These are phyloP conservation scores for Poecilia picta DNA, from an alignment of 2,797 vertebrate species.

Conservation along the genomic window DNA sequence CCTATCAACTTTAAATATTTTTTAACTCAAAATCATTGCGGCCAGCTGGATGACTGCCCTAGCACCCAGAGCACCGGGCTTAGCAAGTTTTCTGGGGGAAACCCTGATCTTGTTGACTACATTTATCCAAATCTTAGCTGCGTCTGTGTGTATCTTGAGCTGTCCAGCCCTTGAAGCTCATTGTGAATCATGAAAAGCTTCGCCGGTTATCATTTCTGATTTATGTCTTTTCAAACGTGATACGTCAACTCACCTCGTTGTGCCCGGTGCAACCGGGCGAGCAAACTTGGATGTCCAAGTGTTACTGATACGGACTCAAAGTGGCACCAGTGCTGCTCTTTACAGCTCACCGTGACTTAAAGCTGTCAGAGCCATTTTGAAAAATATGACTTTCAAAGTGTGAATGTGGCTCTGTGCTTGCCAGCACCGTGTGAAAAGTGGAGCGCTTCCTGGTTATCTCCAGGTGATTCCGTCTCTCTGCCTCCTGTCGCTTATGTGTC, in stretches of 20 bases:
- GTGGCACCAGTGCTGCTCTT: conserved; percentile 31
- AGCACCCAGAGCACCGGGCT: no score
- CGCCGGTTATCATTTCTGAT: conserved; percentile 21
- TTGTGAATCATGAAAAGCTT: conserved; percentile 1
- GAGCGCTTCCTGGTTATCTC: conserved; percentile 26
- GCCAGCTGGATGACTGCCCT: no score
- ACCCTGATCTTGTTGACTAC: not conserved
- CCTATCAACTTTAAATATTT: no score
- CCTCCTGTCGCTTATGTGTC: conserved; percentile 22
- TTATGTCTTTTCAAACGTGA: conserved; percentile 15
- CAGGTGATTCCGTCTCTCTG: conserved; percentile 9
- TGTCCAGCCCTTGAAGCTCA: not conserved
- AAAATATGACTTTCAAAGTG: conserved; percentile 61
- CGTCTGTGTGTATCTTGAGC: not conserved
- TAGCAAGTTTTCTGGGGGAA: no score
- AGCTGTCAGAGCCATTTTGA: conserved; percentile 52
- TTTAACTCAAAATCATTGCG: no score
- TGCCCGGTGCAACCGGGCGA: conserved; percentile 36
- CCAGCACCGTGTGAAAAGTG: conserved; percentile 37
- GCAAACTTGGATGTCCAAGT: conserved; percentile 35
- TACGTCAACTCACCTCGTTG: conserved; percentile 17
- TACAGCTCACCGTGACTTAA: conserved; percentile 32
- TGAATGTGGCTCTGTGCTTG: conserved; percentile 52
- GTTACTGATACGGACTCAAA: conserved; percentile 39
- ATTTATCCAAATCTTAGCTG: not conserved